These are phyloP conservation scores for Gymnorhina tibicen DNA, from an alignment of 2,113 vertebrate genomes.

Conservation along the genomic window DNA sequence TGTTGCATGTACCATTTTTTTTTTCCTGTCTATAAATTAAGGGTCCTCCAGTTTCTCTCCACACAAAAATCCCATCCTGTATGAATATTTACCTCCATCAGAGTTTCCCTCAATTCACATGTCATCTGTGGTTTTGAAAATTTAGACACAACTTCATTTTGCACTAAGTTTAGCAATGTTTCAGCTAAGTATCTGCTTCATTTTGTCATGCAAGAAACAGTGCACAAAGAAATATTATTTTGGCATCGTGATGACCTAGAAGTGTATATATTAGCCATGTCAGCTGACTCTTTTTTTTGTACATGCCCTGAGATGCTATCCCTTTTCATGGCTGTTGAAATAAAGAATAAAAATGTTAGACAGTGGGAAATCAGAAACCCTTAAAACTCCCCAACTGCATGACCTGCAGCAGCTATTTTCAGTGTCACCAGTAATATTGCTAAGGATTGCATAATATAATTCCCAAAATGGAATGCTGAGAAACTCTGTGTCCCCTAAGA, in stretches of 20 bases:
- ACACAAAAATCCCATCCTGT: accelerated
- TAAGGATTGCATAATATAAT: not conserved
- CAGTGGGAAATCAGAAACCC: not conserved
- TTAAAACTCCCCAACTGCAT: not conserved
- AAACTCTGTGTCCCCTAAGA: not conserved
- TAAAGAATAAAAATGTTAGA: not conserved
- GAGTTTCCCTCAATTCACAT: not conserved
- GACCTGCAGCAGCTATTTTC: not conserved
- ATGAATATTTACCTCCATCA: not conserved
- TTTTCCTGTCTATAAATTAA: not conserved
- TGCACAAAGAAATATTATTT: not conserved
- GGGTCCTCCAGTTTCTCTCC: not conserved
- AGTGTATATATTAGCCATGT: not conserved
- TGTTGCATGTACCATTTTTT: not conserved
- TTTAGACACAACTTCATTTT: not conserved
- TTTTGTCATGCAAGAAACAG: not conserved
- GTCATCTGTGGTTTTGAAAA: not conserved
- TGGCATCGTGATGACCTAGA: not conserved
- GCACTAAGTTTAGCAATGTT: not conserved
- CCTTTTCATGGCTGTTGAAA: not conserved
- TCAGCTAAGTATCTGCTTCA: not conserved
- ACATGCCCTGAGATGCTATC: not conserved
- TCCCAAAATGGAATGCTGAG: not conserved
- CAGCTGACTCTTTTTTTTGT: not conserved
- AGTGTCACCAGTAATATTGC: not conserved